phyloP scores from a whole-genome alignment of 2,113 vertebrate species.

The Noturus placidus region DNA sequence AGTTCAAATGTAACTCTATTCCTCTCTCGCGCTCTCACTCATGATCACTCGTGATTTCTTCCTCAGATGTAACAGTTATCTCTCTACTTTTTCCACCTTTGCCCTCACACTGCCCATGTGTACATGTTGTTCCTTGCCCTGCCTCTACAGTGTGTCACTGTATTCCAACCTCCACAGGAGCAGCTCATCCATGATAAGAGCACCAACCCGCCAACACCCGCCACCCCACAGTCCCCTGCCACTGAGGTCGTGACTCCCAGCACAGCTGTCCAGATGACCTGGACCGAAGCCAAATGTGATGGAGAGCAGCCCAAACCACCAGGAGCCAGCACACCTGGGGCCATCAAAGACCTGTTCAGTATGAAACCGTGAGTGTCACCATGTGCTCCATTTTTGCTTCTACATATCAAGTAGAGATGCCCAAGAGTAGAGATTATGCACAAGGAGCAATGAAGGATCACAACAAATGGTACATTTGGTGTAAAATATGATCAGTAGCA shows the following conservation, averaged over 20 bases:
- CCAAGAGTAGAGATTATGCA: not conserved
- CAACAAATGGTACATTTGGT: not conserved
- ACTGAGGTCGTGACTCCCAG: conserved; percentile 82
- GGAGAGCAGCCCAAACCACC: conserved; percentile 87
- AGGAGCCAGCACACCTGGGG: conserved; percentile 85
- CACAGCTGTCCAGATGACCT: conserved; percentile 94
- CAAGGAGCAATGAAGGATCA: not conserved
- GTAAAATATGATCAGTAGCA: conserved; percentile 2
- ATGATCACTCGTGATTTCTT: not conserved
- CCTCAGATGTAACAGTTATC: not conserved
- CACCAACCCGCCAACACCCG: conserved; percentile 80
- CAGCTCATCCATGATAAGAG: conserved; percentile 96
- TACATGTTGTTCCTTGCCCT: conserved; percentile 35
- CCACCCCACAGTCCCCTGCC: conserved; percentile 80
- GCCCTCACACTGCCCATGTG: conserved; percentile 25
- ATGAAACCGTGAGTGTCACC: conserved; percentile 90
- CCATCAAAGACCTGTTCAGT: conserved; percentile 98
- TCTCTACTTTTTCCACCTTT: conserved; percentile 5
- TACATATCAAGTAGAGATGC: not conserved
- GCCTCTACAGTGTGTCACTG: conserved; percentile 62
- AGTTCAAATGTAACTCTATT: not conserved
- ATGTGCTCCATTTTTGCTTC: not conserved
- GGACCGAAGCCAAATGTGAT: conserved; percentile 88
- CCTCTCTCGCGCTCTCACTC: not conserved
- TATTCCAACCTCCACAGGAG: conserved; percentile 79